phyloP scores from a whole-genome alignment of 2,888 invertebrate genomes.

The Flabesymbios commensalis region DNA sequence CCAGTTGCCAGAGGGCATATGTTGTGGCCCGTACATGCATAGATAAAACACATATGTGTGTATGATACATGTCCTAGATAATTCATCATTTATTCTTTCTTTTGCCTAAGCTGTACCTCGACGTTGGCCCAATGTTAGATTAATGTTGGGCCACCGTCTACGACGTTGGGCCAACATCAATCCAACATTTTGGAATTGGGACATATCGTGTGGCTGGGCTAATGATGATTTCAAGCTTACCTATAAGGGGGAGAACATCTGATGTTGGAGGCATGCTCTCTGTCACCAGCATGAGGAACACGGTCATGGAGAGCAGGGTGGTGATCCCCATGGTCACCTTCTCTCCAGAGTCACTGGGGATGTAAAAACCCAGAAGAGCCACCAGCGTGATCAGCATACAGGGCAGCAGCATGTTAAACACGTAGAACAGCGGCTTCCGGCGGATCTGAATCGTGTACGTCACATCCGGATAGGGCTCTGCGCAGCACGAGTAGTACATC shows the following conservation, averaged over 20 bases:
- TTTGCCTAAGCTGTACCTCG: no score
- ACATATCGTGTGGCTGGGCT: no score
- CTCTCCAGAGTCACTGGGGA: slow-evolving; percentile 66
- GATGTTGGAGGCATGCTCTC: slow-evolving; percentile 68
- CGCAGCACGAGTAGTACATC: slow-evolving; percentile 64
- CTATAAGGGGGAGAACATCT: slow-evolving; percentile 67
- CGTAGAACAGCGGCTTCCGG: slow-evolving; percentile 66
- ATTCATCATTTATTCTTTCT: no score
- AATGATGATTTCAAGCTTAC: no score
- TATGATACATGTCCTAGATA: no score
- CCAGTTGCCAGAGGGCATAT: no score
- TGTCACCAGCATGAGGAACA: slow-evolving; percentile 66
- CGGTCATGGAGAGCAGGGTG: slow-evolving; percentile 66
- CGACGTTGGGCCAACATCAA: no score
- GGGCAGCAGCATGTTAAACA: slow-evolving; percentile 66
- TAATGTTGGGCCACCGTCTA: no score
- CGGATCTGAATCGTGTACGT: slow-evolving; percentile 64
- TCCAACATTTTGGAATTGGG: no score
- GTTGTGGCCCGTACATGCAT: no score
- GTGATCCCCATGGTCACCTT: slow-evolving; percentile 65
- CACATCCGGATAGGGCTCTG: slow-evolving; percentile 64
- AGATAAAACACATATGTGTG: no score
- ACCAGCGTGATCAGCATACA: slow-evolving; percentile 66
- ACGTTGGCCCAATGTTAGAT: no score
- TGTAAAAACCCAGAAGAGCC: slow-evolving; percentile 66